A percentile compares a stretch with the other conserved stretches of the same genome.
Conservation (phyloP, 1,140 invertebrate genomes). For the Drosophila obscura region DNA sequence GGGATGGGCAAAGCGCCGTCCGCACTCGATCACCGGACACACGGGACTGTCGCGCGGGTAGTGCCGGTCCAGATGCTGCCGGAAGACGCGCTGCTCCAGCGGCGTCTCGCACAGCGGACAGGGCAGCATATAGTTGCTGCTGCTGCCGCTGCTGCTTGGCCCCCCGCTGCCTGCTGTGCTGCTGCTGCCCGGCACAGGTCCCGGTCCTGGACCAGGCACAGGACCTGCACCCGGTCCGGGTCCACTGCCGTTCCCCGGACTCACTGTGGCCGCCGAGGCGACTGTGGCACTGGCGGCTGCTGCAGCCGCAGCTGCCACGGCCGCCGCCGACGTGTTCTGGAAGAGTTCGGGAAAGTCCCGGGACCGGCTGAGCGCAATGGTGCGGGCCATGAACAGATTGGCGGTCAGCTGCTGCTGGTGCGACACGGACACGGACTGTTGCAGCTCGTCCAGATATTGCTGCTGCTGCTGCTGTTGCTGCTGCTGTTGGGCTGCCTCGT, state of each 20-base stretch:
- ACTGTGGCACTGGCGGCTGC: constrained; percentile 74
- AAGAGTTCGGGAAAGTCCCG: constrained; percentile 76
- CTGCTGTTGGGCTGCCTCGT: constrained; percentile 37
- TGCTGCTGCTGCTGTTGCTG: constrained; percentile 84
- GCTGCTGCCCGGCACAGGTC: constrained; percentile 19
- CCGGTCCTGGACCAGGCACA: constrained; percentile 42
- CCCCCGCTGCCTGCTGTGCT: constrained; percentile 27
- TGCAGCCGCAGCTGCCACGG: constrained; percentile 77
- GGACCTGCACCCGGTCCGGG: constrained; percentile 30
- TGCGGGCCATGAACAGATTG: constrained; percentile 78
- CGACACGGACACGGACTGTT: constrained; percentile 73
- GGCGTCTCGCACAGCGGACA: constrained; percentile 89
- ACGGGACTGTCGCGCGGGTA: constrained; percentile 92
- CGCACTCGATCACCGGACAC: constrained; percentile 90
- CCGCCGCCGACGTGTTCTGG: constrained; percentile 66
- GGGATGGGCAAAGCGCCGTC: constrained; percentile 90
- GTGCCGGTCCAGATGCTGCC: constrained; percentile 90
- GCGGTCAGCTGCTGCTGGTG: constrained; percentile 84
- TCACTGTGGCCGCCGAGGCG: constrained; percentile 56
- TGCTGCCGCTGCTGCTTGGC: constrained; percentile 65
- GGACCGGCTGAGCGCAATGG: constrained; percentile 71
- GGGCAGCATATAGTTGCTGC: constrained; percentile 84
- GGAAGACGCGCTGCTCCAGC: constrained; percentile 87
- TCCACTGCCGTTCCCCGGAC: constrained; percentile 48
- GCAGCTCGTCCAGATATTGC: constrained; percentile 83